Percentiles rank a stretch among this genome's conserved stretches.
phyloP scores from a whole-genome alignment of 2,797 vertebrate genomes.

The Gorsachius magnificus region DNA sequence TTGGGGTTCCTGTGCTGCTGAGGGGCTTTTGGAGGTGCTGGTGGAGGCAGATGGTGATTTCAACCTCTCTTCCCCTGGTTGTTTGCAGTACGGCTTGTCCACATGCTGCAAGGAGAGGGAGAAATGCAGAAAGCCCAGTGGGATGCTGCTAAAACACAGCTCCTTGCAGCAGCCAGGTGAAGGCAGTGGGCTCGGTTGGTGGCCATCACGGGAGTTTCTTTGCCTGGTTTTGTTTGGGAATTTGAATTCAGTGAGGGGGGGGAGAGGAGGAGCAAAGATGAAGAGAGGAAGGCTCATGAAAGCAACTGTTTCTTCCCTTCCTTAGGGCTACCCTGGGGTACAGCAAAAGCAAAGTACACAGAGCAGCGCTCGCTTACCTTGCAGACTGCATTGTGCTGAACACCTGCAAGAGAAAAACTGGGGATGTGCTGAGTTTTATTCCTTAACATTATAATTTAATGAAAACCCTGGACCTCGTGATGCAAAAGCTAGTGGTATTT shows the following conservation, averaged over 20 bases:
- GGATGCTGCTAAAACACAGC: not conserved
- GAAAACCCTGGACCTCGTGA: not conserved
- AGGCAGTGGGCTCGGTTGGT: not conserved
- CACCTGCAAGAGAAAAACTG: not conserved
- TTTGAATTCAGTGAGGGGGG: not conserved
- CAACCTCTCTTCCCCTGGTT: not conserved
- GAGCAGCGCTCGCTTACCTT: not conserved
- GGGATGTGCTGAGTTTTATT: not conserved
- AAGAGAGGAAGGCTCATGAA: not conserved
- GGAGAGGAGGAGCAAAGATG: not conserved
- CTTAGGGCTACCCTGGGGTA: not conserved
- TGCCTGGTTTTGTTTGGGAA: not conserved
- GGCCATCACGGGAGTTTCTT: not conserved
- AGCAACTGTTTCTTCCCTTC: not conserved
- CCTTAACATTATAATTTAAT: not conserved
- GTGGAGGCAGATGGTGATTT: not conserved
- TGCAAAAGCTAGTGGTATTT: not conserved
- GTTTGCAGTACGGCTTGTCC: fast-evolving
- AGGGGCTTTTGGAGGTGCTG: not conserved
- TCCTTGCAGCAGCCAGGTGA: not conserved
- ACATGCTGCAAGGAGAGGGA: not conserved
- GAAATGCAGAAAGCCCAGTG: not conserved
- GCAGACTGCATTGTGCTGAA: not conserved
- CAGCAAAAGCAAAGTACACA: not conserved
- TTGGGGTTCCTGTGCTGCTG: not conserved